phyloP scores from a whole-genome alignment of 2,797 vertebrate genomes.

The Acrossocheilus fasciatus region DNA sequence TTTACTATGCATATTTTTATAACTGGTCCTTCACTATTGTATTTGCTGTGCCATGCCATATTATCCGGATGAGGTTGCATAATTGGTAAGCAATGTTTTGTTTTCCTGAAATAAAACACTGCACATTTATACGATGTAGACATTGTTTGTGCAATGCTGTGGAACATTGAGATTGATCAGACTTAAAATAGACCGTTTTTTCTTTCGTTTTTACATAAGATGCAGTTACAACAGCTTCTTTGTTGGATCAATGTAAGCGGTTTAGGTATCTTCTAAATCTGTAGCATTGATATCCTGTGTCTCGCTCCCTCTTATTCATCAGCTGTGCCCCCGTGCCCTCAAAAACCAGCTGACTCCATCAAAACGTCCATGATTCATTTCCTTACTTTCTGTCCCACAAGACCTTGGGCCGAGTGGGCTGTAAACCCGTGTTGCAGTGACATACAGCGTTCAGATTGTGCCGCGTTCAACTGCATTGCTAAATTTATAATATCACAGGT shows the following conservation, averaged over 20 bases:
- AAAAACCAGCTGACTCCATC: conserved; percentile 46
- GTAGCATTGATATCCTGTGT: conserved; percentile 25
- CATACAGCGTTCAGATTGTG: neutral
- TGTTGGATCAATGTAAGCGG: conserved; percentile 29
- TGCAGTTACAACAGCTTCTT: neutral
- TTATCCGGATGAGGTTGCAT: neutral
- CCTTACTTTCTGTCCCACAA: conserved; percentile 34
- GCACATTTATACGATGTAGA: neutral
- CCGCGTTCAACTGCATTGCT: conserved; percentile 13
- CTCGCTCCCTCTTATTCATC: conserved; percentile 30
- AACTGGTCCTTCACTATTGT: neutral
- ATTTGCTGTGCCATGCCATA: neutral
- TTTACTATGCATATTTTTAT: neutral
- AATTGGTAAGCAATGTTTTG: neutral
- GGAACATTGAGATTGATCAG: neutral
- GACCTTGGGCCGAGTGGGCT: conserved; percentile 21
- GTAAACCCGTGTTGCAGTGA: conserved; percentile 15
- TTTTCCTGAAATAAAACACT: conserved; percentile 16
- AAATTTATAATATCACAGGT: conserved; percentile 25
- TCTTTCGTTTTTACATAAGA: conserved; percentile 15
- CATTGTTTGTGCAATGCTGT: neutral
- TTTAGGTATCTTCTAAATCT: conserved; percentile 34
- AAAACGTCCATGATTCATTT: conserved; percentile 37
- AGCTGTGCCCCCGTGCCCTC: conserved; percentile 24
- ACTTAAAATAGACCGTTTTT: neutral